Base-by-base conservation (phyloP, 2,888 invertebrate genomes). In the Leistus spinibarbis region DNA sequence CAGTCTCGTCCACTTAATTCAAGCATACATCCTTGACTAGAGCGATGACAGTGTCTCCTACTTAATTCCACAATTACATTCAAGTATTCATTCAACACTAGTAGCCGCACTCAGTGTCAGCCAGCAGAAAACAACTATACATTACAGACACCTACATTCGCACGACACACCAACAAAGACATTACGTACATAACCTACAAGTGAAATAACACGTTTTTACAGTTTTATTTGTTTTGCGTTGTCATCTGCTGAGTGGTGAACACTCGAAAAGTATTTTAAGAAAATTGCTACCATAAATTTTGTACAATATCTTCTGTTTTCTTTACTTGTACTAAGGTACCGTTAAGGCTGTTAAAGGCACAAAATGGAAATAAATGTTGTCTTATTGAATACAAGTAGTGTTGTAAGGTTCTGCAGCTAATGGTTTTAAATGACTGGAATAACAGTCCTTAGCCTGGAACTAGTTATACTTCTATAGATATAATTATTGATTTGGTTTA, bases 251-350 rank as follows among this genome's bases (percentile, higher is more conserved):
- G n/a, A 24, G 73, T 62, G 73, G 60, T 53, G 53, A 67, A 73
- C 73, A 73, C 73, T 73, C 22, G 53, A 62, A 73, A 73, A 73
- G 73, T 67, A 67, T 73, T 73, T 73, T 73, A 73, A 73, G 66
- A 62, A 73, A 73, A 73, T 73, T 73, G 73, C 62, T 73, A 67
- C 62, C 19, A 73, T 73, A 73, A 73, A 73, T 73, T 73, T 64
- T 20, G 2, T 5, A 40, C 40, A 40, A 40, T 40, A n/a, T n/a
- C n/a, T 40, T 40, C 40, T 40, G 5, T 7, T 40, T 40, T 40
- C 5, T 40, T 40, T 7, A 1, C 40, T 5, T 40, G 27, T 27
- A 27, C n/a, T n/a, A n/a, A 7, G 27, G 10, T 7, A 3, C 40
- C 10, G 7, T 10, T 40, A 40, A 2, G 40, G 40, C 40, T 5